Base-by-base conservation (phyloP, 2,797 vertebrate genomes). In the Numenius phaeopus region DNA sequence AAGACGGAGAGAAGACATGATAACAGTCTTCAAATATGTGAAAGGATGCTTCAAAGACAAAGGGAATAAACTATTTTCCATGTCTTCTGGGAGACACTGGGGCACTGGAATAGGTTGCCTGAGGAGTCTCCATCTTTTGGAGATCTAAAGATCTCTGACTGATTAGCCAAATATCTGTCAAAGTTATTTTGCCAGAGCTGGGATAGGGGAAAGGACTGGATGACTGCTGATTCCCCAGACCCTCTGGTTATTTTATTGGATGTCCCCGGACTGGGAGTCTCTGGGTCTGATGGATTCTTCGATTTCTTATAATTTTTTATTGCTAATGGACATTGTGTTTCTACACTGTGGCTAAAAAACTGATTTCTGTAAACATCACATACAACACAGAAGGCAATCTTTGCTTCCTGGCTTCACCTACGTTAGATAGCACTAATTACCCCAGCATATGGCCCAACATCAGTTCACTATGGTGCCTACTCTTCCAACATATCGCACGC, bases 11-110 rank as follows among this genome's bases (percentile, higher is more conserved):
- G 82, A 97, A 97, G 94, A 61, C 82, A n/a, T 78, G 91, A 92
- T 97, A 97, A 91, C 93, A 95, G 91, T 65, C 82, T 88, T 95
- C 89, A 95, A 92, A 88, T 95, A 95, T 83, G 82, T 90, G 89
- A 92, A 97, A 94, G 49, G 46, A 78, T 83, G 82, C 52, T 96
- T 92, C 89, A 94, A 81, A 96, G 89, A 72, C 82, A 85, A 94
- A 91, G 57, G 32, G 91, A 81, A 83, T 86, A 83, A 95, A 81
- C 30, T 69, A 24, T 83, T 94, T 95, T 83, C 79, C 21, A 11
- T 89, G 75, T 61, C 89, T 87, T 87, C 59, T 89, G 47, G 71
- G n/a, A 81, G 67, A 64, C 47, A 57, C 54, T 78, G 37, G 29
- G 34, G 34, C 34, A 37, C 34, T 37, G 34, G 24, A 78, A 57